These are phyloP conservation scores for Drosophila antonietae DNA, from an alignment of 2,888 invertebrate species.

Conservation along the genomic window DNA sequence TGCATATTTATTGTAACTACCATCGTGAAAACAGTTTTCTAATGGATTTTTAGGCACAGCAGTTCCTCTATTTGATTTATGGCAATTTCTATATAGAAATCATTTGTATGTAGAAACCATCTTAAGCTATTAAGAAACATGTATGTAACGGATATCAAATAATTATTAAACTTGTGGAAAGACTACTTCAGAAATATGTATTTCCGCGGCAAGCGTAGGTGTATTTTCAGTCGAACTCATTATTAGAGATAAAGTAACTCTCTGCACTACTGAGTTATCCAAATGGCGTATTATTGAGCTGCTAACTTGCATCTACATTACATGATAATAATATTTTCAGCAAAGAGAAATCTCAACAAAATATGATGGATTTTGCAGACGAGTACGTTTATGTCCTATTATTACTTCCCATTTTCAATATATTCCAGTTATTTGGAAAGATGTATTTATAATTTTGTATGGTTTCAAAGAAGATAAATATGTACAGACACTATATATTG, in stretches of 20 bases:
- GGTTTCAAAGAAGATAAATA: too few relatives aligned
- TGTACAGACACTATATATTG: too few relatives aligned
- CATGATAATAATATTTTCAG: too few relatives aligned
- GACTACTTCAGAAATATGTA: neutral
- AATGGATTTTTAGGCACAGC: constrained; percentile 5
- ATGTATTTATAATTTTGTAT: too few relatives aligned
- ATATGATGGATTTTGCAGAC: too few relatives aligned
- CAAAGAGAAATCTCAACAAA: too few relatives aligned
- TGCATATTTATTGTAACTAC: neutral
- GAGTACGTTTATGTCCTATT: too few relatives aligned
- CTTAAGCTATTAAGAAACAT: neutral
- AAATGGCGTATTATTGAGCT: neutral
- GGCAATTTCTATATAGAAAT: neutral
- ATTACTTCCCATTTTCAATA: too few relatives aligned
- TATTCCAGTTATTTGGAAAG: too few relatives aligned
- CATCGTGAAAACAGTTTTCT: neutral
- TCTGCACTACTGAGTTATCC: neutral
- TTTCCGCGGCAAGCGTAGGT: neutral
- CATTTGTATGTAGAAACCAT: constrained; percentile 3
- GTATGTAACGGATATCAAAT: neutral
- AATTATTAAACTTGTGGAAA: neutral
- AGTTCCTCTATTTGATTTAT: neutral
- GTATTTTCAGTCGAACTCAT: neutral
- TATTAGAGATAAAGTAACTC: neutral
- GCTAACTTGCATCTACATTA: too few relatives aligned